phyloP scores from a whole-genome alignment of 2,113 vertebrate genomes.

The human (Homo sapiens) region DNA sequence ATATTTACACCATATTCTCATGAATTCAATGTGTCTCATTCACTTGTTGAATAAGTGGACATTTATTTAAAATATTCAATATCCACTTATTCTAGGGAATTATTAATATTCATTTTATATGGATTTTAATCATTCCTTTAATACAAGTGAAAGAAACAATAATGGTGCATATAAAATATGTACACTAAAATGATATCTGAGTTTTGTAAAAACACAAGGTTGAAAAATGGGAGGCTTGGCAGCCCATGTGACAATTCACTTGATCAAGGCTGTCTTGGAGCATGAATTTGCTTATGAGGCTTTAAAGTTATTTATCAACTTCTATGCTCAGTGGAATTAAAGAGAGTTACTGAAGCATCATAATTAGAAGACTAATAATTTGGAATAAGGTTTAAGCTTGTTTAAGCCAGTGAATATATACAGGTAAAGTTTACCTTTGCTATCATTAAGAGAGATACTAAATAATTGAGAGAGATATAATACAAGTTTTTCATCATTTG shows the following conservation, averaged over 20 bases:
- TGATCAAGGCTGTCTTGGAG: not conserved
- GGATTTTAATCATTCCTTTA: constrained; percentile 65
- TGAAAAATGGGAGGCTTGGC: constrained; percentile 27
- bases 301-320: constrained; percentile 46
- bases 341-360: constrained; percentile 1
- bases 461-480: not conserved
- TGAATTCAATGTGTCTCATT: constrained; percentile 50
- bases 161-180: constrained; percentile 28
- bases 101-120: constrained; percentile 13
- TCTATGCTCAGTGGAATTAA: not conserved
- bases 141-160: constrained; percentile 60
- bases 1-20: constrained; percentile 15
- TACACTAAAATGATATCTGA: not conserved
- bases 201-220: constrained; percentile 5
- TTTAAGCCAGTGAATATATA: not conserved
- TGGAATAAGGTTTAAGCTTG: not conserved
- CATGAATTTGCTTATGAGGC: not conserved
- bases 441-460: not conserved
- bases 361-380: constrained; percentile 6
- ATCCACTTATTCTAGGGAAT: not conserved
- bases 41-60: no score
- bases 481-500: not conserved
- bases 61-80: constrained; percentile 16
- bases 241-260: constrained; percentile 40
- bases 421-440: not conserved